Conservation (phyloP, 2,888 invertebrate species). For the Cerastis rubricosa region DNA sequence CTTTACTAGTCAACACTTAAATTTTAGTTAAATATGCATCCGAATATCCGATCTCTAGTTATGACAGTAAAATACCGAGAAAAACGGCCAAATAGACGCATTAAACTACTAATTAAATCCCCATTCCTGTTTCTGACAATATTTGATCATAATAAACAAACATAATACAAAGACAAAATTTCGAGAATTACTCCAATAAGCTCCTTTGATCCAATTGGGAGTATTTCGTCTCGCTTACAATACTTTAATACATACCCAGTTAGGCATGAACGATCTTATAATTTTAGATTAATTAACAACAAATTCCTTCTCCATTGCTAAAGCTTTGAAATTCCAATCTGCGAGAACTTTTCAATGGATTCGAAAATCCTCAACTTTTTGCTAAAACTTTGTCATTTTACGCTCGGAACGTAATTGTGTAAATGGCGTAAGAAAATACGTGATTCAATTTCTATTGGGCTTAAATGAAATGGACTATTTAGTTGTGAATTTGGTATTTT, state of each 20-base stretch:
- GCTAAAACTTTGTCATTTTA: conserved; percentile 65
- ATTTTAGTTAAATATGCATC: too few relatives aligned
- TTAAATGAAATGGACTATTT: conserved; percentile 54
- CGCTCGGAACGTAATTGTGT: conserved; percentile 60
- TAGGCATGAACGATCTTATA: conserved; percentile 59
- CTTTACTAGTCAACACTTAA: too few relatives aligned
- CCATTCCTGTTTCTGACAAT: not conserved
- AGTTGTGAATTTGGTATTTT: conserved; percentile 37
- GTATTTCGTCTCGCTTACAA: conserved; percentile 26
- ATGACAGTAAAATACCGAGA: not conserved
- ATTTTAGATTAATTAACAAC: conserved; percentile 65
- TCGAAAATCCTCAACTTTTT: conserved; percentile 63
- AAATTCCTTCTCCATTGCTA: conserved; percentile 50
- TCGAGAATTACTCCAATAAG: conserved; percentile 22
- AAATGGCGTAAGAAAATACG: conserved; percentile 63
- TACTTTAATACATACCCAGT: conserved; percentile 49
- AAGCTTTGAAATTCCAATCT: conserved; percentile 64
- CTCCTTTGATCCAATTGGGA: conserved; percentile 32
- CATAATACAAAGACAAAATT: conserved; percentile 5
- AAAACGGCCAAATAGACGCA: not conserved
- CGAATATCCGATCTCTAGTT: too few relatives aligned
- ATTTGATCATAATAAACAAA: conserved; percentile 14
- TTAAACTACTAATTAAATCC: conserved; percentile 1
- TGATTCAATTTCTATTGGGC: conserved; percentile 64
- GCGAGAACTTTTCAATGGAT: conserved; percentile 65